Percentiles rank a stretch among this genome's conserved stretches.
Conservation (phyloP, 2,113 vertebrate species). For the Acrocephalus arundinaceus region DNA sequence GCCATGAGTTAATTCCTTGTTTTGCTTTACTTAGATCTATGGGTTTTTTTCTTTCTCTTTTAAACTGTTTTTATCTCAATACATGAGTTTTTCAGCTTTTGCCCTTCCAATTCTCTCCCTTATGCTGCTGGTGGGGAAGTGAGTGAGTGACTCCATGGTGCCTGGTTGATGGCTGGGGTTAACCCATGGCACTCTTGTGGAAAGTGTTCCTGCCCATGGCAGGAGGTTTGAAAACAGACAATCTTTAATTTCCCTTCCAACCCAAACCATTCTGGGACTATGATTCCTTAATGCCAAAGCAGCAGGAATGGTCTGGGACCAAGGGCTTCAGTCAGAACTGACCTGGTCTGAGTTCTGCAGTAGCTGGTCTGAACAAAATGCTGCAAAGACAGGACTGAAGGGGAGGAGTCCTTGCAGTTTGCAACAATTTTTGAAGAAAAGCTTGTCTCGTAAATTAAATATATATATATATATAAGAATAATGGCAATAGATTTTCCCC, state of each 20-base stretch:
- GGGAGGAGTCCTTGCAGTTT: background rate
- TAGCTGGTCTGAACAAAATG: background rate
- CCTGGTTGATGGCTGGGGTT: background rate
- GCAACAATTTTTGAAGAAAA: background rate
- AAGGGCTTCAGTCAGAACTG: background rate
- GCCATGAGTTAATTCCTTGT: background rate
- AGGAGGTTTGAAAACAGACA: background rate
- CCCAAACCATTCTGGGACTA: background rate
- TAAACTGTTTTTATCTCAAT: background rate
- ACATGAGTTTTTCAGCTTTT: background rate
- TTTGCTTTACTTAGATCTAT: background rate
- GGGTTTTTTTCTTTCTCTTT: background rate
- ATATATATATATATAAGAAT: background rate
- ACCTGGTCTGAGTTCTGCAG: background rate
- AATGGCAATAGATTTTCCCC: background rate
- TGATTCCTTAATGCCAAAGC: background rate
- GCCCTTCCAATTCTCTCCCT: background rate
- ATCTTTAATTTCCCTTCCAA: background rate
- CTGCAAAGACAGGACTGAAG: background rate
- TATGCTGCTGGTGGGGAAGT: background rate
- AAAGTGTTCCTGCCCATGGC: background rate
- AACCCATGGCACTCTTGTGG: background rate
- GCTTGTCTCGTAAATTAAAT: fast-evolving
- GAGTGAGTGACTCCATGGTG: fast-evolving
- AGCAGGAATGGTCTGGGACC: background rate